A percentile compares a stretch with the other conserved stretches of the same genome.
phyloP scores from a whole-genome alignment of 1,140 invertebrate species.

The Drosophila leontia region DNA sequence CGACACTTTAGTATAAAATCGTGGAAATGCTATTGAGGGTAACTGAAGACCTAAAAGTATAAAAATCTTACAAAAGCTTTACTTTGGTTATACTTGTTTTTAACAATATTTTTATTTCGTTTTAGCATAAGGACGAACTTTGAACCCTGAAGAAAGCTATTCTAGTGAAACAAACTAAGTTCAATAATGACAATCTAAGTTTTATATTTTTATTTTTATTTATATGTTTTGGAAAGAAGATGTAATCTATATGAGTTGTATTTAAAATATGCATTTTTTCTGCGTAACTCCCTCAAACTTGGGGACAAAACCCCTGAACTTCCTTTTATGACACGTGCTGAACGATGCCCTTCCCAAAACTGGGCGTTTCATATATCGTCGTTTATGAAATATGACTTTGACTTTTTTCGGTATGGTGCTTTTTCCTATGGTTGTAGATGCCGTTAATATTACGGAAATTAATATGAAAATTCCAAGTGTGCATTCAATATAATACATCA shows the following conservation, averaged over 20 bases:
- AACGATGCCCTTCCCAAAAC: slow-evolving; percentile 10
- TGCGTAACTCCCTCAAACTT: background rate
- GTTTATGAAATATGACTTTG: slow-evolving; percentile 66
- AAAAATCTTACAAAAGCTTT: no score
- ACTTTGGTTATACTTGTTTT: no score
- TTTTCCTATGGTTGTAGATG: slow-evolving; percentile 21
- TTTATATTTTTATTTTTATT: background rate
- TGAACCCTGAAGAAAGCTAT: background rate
- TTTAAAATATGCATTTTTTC: background rate
- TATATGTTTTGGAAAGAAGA: background rate
- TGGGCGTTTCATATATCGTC: slow-evolving; percentile 41
- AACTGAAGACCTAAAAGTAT: no score
- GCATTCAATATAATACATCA: slow-evolving; percentile 77
- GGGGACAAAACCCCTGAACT: background rate
- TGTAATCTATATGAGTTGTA: background rate
- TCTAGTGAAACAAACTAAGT: background rate
- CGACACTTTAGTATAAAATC: no score
- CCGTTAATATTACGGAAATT: slow-evolving; percentile 79
- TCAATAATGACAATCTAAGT: background rate
- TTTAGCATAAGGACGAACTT: no score
- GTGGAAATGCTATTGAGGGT: no score
- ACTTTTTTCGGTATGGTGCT: slow-evolving; percentile 1
- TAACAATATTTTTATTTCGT: no score
- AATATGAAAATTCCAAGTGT: slow-evolving; percentile 83
- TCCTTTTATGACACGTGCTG: slow-evolving; percentile 16